These are phyloP conservation scores for Heteractis magnifica DNA, from an alignment of 92 coral and sea anemone genomes.

Conservation along the genomic window DNA sequence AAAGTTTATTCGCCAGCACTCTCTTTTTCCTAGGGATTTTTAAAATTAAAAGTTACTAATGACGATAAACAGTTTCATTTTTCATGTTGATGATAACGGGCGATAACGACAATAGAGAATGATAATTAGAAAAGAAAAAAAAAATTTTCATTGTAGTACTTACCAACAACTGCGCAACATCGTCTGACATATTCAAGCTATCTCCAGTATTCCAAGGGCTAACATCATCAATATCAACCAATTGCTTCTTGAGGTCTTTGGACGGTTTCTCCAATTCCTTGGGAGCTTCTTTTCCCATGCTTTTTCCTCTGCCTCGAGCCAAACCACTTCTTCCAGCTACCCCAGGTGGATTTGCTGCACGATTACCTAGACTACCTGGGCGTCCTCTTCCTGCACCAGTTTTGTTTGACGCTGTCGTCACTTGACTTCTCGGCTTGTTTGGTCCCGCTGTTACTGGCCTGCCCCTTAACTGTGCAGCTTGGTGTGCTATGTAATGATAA, in stretches of 20 bases:
- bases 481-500: not conserved
- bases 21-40: too few species aligned
- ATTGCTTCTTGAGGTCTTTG: constrained; percentile 11
- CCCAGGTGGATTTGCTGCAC: not conserved
- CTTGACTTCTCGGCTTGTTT: not conserved
- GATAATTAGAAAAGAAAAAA: too few species aligned
- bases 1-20: too few species aligned
- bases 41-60: too few species aligned
- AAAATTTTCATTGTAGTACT: constrained; percentile 1
- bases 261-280: not conserved
- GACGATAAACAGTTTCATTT: too few species aligned
- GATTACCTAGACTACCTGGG: not conserved
- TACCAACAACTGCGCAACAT: constrained; percentile 93
- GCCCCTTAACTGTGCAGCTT: not conserved
- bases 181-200: constrained; percentile 81
- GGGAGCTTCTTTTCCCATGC: not conserved
- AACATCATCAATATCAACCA: constrained; percentile 48
- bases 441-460: not conserved
- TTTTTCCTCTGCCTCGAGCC: not conserved
- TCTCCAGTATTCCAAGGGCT: constrained; percentile 74
- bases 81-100: too few species aligned
- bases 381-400: not conserved
- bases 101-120: too few species aligned
- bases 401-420: not conserved
- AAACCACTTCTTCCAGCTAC: not conserved